phyloP scores from a whole-genome alignment of 2,113 vertebrate species.

The Rhea pennata region DNA sequence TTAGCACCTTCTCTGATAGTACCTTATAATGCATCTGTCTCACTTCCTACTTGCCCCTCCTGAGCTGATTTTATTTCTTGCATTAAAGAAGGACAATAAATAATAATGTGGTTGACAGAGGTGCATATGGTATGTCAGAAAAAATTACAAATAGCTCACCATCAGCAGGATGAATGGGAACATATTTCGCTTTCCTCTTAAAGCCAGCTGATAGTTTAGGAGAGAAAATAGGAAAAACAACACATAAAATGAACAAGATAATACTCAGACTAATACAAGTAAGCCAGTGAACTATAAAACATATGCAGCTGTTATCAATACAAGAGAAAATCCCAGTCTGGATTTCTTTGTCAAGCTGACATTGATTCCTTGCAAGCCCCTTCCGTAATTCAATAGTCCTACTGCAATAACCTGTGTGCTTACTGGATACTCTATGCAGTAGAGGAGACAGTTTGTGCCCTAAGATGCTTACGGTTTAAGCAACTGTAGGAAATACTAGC shows the following conservation, averaged over 20 bases:
- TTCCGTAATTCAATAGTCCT: neutral
- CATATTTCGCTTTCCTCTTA: conserved; percentile 79
- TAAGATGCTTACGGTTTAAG: neutral
- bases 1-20: neutral
- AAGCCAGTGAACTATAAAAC: neutral
- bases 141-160: conserved; percentile 53
- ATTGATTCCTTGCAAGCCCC: neutral
- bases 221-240: neutral
- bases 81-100: neutral
- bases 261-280: neutral
- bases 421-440: neutral
- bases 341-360: neutral
- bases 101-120: neutral
- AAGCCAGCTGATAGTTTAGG: conserved; percentile 80
- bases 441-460: neutral
- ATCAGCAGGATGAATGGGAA: conserved; percentile 70
- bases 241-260: neutral
- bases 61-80: neutral
- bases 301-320: neutral
- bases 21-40: neutral
- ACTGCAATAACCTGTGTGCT: neutral
- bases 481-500: neutral
- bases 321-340: neutral
- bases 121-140: neutral
- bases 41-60: neutral